Base-by-base conservation (phyloP, 2,797 vertebrate genomes). In the Pelobates cultripes region DNA sequence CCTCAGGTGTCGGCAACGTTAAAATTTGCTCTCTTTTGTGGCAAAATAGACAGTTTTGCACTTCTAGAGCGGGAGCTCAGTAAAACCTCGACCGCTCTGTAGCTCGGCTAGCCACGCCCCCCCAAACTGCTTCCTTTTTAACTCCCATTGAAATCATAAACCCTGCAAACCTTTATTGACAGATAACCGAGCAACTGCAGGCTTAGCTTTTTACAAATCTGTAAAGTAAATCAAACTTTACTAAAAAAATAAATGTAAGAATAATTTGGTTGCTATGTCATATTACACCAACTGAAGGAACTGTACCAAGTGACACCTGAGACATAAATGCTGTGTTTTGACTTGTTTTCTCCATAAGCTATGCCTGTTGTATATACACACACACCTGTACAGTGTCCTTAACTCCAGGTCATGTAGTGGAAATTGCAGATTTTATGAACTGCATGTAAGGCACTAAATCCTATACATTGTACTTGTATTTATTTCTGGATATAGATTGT, bases 251-350 rank as follows among this genome's bases (percentile, higher is more conserved):
- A 28, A 28, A 28, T 28, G 28, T 28, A 28, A 28, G 28, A 28
- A 28, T 28, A 28, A 28, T 28, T 28, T 28, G 28, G 28, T 28
- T 28, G 28, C 28, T 28, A 28, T 28, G 28, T 28, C 28, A 28
- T 28, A 28, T 28, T 28, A 28, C 28, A 28, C 28, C 28, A 28
- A 28, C 28, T 28, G 28, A 28, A 4, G 2, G 2, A 17, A 7
- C 70, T 12, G 45, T 72, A 9, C 10, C 57, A 60, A 66, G 60
- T 57, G 72, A 68, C 47, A 42, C 7, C 3, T 4, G 3, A 77
- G 47, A 43, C 75, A 73, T 82, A 67, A 80, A 28, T 88, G 82
- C 53, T 88, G 77, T 3, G 43, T 85, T 75, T 86, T 90, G 28
- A 28, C 2, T 28, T 28, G 28, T 2, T 28, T 76, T 73, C 78